Base-by-base conservation (phyloP, 1,140 invertebrate species). In the Neuroterus valhalla region DNA sequence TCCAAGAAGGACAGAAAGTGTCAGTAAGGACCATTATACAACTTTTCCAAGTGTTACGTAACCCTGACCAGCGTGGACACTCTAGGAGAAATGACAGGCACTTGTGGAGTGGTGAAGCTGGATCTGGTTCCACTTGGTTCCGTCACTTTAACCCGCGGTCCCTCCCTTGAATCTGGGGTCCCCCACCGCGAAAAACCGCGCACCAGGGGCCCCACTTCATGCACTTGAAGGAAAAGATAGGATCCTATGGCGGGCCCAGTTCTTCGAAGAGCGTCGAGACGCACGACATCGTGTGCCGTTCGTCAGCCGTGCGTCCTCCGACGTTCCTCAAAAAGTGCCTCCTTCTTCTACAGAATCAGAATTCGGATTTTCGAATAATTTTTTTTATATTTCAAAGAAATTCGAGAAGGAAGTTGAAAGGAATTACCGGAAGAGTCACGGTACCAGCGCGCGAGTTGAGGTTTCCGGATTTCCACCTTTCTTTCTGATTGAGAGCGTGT, bases 21-120 rank as follows among this genome's bases (percentile, higher is more conserved):
- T 67, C 43, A 75, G 72, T 69, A 50, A 62, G 68, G 74, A 68
- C 14, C 52, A 82, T 88, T 87, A 80, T 81, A 81, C 79, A 85
- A 85, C 77, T 83, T 85, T 86, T 80, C 78, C 77, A 70, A 77
- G 66, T 72, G 66, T 88, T 84, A 87, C 72, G 84, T 83, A 88
- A 88, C 43, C 19, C 42, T 74, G 76, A 75, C 66, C 71, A 62
- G 38, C 21, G 23, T 70, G 31, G 31, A 38, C 31, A 38, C 31
- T 38, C 17, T 43, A 74, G 55, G 66, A 74, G 73, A 72, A 74
- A 66, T 69, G 66, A 71, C 38, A 38, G 31, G 31, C 6, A 31
- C 26, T 66, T 55, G 67, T n/a, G 70, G 69, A 62, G 62, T 38
- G 0, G 31, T 38, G 26, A 43, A 70, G 38, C 50, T 72, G 76